These are phyloP conservation scores for Onychomys arenicola DNA, from an alignment of 2,797 vertebrate genomes.

Conservation along the genomic window DNA sequence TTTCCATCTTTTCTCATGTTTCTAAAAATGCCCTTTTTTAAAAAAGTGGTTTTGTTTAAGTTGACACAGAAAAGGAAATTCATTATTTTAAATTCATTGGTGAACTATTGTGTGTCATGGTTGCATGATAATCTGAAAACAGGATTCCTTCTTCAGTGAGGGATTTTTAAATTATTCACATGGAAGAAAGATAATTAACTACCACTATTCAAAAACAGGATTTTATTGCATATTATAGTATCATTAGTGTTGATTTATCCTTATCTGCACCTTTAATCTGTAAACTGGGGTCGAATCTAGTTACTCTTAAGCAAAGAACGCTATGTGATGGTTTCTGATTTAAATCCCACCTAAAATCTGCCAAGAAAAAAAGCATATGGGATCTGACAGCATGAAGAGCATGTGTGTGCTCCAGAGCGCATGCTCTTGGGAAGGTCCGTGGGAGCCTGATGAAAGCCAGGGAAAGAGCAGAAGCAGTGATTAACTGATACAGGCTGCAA, in stretches of 20 bases:
- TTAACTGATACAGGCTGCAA: conserved; percentile 50
- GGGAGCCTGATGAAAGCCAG: conserved; percentile 8
- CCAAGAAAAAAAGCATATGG: conserved; percentile 54
- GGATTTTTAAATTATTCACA: conserved; percentile 70
- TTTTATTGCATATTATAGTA: conserved; percentile 74
- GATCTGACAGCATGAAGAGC: conserved; percentile 10
- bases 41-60: background rate
- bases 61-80: conserved; percentile 65
- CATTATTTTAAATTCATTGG: conserved; percentile 68
- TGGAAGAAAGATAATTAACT: conserved; percentile 68
- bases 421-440: background rate
- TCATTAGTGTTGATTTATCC: conserved; percentile 78
- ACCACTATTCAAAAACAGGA: conserved; percentile 81
- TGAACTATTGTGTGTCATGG: conserved; percentile 43
- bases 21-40: background rate
- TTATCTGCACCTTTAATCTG: conserved; percentile 81
- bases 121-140: conserved; percentile 62
- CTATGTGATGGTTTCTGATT: background rate
- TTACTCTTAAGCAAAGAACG: conserved; percentile 77
- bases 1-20: conserved; percentile 43
- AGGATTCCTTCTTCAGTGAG: conserved; percentile 39
- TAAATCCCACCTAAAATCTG: conserved; percentile 77
- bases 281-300: conserved; percentile 80
- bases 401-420: background rate
- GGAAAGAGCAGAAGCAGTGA: conserved; percentile 38